Conservation (phyloP, 1,140 invertebrate species). For the Leptonema lineaticorne region DNA sequence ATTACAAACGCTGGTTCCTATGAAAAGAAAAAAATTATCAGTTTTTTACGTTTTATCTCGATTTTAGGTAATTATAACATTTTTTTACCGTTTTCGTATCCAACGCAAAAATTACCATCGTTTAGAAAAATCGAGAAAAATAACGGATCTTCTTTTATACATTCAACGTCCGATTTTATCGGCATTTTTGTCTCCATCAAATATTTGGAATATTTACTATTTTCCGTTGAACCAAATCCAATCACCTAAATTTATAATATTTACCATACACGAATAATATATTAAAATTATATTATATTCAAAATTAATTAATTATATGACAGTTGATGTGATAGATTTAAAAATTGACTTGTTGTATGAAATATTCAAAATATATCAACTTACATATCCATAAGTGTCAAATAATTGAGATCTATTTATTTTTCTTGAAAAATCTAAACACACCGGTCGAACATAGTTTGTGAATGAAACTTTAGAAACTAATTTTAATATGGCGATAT, state of each 20-base stretch:
- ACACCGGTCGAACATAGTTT: conserved; percentile 52
- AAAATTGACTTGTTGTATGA: too few species aligned
- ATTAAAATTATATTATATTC: neutral
- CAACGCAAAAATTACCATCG: conserved; percentile 30
- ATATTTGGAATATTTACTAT: conserved; percentile 14
- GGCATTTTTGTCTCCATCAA: conserved; percentile 44
- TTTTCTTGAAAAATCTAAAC: conserved; percentile 41
- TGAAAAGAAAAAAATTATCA: neutral
- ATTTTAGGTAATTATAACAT: neutral
- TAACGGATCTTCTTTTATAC: conserved; percentile 45
- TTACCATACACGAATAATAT: neutral
- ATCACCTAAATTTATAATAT: conserved; percentile 23
- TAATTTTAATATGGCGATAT: conserved; percentile 35
- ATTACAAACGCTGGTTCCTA: conserved; percentile 44
- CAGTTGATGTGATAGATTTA: neutral
- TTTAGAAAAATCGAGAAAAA: conserved; percentile 30
- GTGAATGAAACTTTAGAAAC: conserved; percentile 43
- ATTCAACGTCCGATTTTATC: conserved; percentile 43
- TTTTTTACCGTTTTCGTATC: conserved; percentile 36
- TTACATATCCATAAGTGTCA: conserved; percentile 32
- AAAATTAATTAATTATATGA: neutral
- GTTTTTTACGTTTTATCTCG: too few species aligned
- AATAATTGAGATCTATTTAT: neutral
- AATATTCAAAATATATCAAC: conserved; percentile 2
- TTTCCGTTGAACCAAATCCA: conserved; percentile 29